Conservation (phyloP, 2,113 vertebrate genomes). For the Pterocles burchelli region DNA sequence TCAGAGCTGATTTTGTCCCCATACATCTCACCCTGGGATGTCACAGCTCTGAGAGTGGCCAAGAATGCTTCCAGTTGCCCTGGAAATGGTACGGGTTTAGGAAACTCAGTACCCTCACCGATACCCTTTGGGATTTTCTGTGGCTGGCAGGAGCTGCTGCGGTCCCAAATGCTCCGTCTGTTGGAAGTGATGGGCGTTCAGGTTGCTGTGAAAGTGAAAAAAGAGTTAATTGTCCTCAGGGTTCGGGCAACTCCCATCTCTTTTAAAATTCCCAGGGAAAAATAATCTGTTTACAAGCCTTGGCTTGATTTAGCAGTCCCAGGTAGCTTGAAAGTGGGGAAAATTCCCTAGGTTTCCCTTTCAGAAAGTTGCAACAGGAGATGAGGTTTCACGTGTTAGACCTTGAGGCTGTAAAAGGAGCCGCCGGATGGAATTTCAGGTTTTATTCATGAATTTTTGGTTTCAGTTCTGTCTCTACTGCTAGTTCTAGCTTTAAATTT, state of each 20-base stretch:
- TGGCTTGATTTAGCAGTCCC: not conserved
- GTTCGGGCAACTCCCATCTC: not conserved
- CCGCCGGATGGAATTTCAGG: not conserved
- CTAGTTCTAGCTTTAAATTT: not conserved
- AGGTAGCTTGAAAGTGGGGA: not conserved
- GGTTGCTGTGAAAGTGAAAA: not conserved
- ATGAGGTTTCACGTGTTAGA: fast-evolving
- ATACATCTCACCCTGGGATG: not conserved
- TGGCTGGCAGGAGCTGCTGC: not conserved
- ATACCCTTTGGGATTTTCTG: not conserved
- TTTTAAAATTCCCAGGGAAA: not conserved
- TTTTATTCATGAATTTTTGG: fast-evolving
- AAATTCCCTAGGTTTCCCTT: not conserved
- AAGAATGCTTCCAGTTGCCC: not conserved
- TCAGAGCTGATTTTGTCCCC: not conserved
- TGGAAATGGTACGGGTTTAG: not conserved
- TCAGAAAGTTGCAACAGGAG: not conserved
- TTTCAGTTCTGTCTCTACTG: fast-evolving
- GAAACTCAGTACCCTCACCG: not conserved
- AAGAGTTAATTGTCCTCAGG: not conserved
- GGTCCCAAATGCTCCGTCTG: not conserved
- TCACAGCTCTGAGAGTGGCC: not conserved
- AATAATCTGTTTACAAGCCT: not conserved
- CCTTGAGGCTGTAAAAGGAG: not conserved
- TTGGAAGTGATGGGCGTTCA: not conserved